Evolutionary conservation across 2,888 invertebrate genomes (phyloP), one percentile per base, ranked within the genome.

Genomic region (Lithophane ornitopus): DNA sequence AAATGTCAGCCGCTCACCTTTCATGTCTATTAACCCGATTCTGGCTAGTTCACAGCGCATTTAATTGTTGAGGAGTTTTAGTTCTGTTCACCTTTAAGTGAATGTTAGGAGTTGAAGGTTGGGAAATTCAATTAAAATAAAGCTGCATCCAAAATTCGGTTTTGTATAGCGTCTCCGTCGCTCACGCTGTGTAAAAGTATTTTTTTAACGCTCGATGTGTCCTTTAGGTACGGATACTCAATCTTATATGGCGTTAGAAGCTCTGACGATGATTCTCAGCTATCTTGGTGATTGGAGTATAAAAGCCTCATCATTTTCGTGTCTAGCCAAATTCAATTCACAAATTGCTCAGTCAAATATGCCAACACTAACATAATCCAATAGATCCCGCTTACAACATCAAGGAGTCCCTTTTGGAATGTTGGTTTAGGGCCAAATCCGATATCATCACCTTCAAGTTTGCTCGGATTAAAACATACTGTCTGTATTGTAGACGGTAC

Each of bases 1-100:
- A 81, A 87, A 88, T 88, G 86, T 85, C 87, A 88, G 81, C 26
- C 22, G 79, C 61, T 86, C 82, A 88, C 88, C 88, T 88, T 88
- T 88, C 73, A 73, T 65, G 66, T 49, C 85, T 78, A 85, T 87
- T 88, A 88, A 85, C 88, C 88, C 78, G 80, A 80, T 83, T 87
- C 71, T 75, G 52, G 54, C 67, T 75, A 68, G 70, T 81, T 81
- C 76, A 28, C 69, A 62, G 77, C 49, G 76, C 77, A 67, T 87
- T 85, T 85, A 83, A 75, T 84, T 84, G 76, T 76, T 69, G 19
- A 70, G 54, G 49, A 68, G 58, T 61, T 67, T 76, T 69, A 75
- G 70, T 66, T 76, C 46, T 69, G 58, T 62, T 76, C 72, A 83
- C 83, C 82, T 83, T 83, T 79, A 69, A 66, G 14, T 63, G 19